phyloP scores from a whole-genome alignment of 2,888 invertebrate genomes.

The Tenthredo livida region DNA sequence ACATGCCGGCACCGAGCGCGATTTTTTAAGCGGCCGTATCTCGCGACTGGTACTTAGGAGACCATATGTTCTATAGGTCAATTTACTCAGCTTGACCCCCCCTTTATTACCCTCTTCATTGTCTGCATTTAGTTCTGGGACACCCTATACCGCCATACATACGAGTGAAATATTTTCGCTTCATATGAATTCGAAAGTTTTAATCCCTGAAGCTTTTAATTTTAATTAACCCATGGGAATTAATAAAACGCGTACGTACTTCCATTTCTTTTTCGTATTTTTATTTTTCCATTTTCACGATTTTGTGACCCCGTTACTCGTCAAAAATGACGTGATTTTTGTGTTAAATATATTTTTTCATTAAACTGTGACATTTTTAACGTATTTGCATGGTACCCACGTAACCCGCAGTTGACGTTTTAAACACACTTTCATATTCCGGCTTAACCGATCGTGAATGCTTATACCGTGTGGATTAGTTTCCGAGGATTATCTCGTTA shows the following conservation, averaged over 20 bases:
- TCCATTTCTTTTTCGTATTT: too few relatives aligned
- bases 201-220: background rate
- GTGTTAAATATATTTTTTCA: background rate
- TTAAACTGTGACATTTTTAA: background rate
- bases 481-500: constrained; percentile 13
- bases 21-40: too few relatives aligned
- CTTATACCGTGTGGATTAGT: background rate
- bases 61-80: too few relatives aligned
- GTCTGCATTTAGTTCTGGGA: too few relatives aligned
- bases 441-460: constrained; percentile 30
- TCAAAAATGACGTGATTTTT: background rate
- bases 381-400: background rate
- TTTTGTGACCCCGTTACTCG: background rate
- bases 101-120: too few relatives aligned
- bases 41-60: too few relatives aligned
- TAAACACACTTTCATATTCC: constrained; percentile 12
- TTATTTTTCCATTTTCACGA: background rate
- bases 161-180: background rate
- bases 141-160: too few relatives aligned
- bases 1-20: too few relatives aligned
- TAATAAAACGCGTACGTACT: background rate
- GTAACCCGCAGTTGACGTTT: constrained; percentile 11
- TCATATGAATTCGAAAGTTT: background rate
- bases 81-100: too few relatives aligned
- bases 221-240: background rate